These are phyloP conservation scores for Dicentrarchus labrax DNA, from an alignment of 2,113 vertebrate species.

Conservation along the genomic window DNA sequence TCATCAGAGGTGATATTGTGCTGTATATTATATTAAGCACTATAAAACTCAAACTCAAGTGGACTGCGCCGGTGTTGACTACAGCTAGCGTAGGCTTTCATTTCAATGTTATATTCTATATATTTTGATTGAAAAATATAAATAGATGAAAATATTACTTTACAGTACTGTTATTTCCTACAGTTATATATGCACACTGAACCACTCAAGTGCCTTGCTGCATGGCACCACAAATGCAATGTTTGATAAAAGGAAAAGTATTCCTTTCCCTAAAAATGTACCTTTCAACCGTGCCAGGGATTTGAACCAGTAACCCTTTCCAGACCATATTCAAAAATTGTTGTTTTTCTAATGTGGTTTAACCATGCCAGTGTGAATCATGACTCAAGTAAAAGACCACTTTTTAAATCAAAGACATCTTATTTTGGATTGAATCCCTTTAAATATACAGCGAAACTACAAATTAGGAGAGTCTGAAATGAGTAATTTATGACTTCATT, in stretches of 20 bases:
- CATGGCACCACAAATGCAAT: not conserved
- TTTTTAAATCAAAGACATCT: not conserved
- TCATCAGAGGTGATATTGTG: not conserved
- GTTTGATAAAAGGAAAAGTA: not conserved
- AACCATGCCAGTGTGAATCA: not conserved
- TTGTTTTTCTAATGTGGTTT: constrained; percentile 15
- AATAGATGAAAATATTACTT: not conserved
- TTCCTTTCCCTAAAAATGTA: not conserved
- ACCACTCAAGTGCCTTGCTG: constrained; percentile 11
- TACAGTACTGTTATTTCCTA: not conserved
- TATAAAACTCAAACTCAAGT: not conserved
- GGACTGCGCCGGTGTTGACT: not conserved
- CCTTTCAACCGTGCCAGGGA: not conserved
- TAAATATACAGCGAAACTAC: not conserved
- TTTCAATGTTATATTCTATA: not conserved
- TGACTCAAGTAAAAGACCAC: not conserved
- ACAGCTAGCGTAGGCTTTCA: not conserved
- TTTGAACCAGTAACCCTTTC: constrained; percentile 10
- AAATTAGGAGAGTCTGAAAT: constrained; percentile 5
- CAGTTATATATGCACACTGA: not conserved
- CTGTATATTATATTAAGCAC: not conserved
- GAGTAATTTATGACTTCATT: constrained; percentile 10
- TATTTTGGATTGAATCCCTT: not conserved
- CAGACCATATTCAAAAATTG: not conserved
- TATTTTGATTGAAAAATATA: not conserved